phyloP scores from a whole-genome alignment of 53 echinoderm and acorn worm genomes.

The Crossaster papposus region DNA sequence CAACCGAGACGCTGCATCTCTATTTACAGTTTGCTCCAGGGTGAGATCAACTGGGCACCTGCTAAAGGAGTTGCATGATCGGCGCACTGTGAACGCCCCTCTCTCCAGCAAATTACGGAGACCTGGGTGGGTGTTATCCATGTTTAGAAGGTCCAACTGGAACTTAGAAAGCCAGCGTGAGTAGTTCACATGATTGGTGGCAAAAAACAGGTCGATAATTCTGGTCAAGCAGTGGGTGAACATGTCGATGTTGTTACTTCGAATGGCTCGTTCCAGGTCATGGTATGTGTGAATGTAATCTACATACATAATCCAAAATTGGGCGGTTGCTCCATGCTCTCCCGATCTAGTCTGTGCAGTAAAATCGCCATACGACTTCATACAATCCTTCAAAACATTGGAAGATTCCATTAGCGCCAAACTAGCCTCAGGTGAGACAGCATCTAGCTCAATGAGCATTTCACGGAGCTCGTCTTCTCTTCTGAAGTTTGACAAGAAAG shows the following conservation, averaged over 20 bases:
- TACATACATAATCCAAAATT: conserved; percentile 37
- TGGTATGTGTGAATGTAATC: conserved; percentile 30
- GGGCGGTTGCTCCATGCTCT: conserved; percentile 22
- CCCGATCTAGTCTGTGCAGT: neutral
- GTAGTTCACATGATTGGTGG: conserved; percentile 10
- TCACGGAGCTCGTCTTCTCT: neutral
- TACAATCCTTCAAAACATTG: neutral
- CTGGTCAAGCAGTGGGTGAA: neutral
- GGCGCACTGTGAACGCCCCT: conserved; percentile 20
- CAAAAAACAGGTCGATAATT: conserved; percentile 41
- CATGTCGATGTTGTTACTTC: conserved; percentile 35
- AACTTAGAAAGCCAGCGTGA: conserved; percentile 39
- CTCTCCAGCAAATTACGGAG: conserved; percentile 3
- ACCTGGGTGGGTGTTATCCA: conserved; percentile 51
- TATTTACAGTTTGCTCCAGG: conserved; percentile 62
- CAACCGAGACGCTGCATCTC: conserved; percentile 37
- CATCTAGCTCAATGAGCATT: neutral
- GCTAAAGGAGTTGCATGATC: conserved; percentile 6
- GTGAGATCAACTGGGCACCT: conserved; percentile 48
- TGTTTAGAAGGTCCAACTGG: conserved; percentile 47
- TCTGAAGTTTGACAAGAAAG: conserved; percentile 12
- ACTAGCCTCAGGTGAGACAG: neutral
- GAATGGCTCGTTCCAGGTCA: neutral
- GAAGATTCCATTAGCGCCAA: neutral
- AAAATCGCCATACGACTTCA: neutral